Evolutionary conservation across 2,888 invertebrate species (phyloP), one percentile per base, ranked within the genome.

Genomic region (Pollenia labialis): DNA sequence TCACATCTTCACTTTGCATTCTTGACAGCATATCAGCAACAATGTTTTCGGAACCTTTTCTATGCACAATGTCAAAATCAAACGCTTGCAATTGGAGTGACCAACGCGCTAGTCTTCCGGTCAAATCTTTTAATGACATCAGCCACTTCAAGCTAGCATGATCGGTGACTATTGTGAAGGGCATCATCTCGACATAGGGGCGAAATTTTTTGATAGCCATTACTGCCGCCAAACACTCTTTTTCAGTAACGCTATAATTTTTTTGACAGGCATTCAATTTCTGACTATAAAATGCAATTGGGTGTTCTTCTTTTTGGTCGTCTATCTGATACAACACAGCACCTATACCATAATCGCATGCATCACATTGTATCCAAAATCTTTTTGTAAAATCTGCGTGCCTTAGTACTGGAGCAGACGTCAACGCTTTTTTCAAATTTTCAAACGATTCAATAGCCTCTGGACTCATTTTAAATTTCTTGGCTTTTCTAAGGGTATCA

Each of bases 321-420:
- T 71, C 62, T 7, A 40, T 42, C 32, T 88, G 87, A 16, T 44
- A 72, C 11, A 88, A 64, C 0, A 87, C 88, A 1, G 72, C 76
- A 0, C 86, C 83, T 4, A 75, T 71, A 1, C 46, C 54, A 10
- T 64, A 44, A n/a, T 83, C 76, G 0, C 64, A 79, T 0, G 88
- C 87, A 60, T 88, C 85, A 48, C 88, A 88, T 18, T 87, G 85
- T 9, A 88, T 71, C 16, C 58, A 72, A 52, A 87, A 88, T 11
- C 71, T 81, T 74, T 54, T 58, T 3, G 50, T 32, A 68, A 86
- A 87, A 72, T 88, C 85, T 6, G 87, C 66, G 8, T 69, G 83
- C 1, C 44, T 32, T 58, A 72, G 23, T 1, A 76, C 64, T 4
- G 76, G 76, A 6, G 76, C 76, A 1, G 52, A 14, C 1, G 66